A percentile compares a stretch with the other conserved stretches of the same genome.
Conservation (phyloP, 1,140 invertebrate genomes). For the Cyclargus thomasi region DNA sequence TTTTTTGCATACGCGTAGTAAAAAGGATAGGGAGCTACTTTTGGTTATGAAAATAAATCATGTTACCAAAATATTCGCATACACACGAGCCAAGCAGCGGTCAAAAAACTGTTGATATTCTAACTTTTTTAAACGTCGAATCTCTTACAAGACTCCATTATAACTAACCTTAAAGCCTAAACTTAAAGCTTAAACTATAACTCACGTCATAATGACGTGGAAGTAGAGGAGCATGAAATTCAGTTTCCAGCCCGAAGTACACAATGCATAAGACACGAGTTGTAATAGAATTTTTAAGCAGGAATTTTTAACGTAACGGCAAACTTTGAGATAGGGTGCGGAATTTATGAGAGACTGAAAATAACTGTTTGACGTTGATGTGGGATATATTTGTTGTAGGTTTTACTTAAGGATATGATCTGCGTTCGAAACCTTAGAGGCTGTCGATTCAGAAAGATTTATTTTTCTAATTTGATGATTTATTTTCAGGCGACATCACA, state of each 20-base stretch:
- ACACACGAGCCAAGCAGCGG: no score
- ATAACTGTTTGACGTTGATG: not conserved
- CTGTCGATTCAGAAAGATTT: no score
- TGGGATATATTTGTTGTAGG: not conserved
- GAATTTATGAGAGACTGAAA: not conserved
- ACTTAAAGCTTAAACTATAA: not conserved
- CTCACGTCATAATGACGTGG: not conserved
- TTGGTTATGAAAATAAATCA: no score
- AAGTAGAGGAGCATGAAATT: not conserved
- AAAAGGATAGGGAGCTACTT: no score
- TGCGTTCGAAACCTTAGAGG: no score
- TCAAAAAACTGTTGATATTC: no score
- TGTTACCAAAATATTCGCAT: no score
- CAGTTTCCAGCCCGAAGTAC: not conserved
- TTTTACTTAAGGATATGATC: no score
- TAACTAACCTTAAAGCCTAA: not conserved
- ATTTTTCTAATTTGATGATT: no score
- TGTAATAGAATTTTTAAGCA: conserved; percentile 38
- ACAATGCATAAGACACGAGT: conserved; percentile 20
- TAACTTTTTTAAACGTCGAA: no score
- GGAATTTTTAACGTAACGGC: conserved; percentile 17
- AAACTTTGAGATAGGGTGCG: not conserved
- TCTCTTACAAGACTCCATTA: not conserved
- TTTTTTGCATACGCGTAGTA: no score
- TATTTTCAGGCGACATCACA: no score